phyloP scores from a whole-genome alignment of 2,888 invertebrate species.

The Branchipolynoe longqiensis region DNA sequence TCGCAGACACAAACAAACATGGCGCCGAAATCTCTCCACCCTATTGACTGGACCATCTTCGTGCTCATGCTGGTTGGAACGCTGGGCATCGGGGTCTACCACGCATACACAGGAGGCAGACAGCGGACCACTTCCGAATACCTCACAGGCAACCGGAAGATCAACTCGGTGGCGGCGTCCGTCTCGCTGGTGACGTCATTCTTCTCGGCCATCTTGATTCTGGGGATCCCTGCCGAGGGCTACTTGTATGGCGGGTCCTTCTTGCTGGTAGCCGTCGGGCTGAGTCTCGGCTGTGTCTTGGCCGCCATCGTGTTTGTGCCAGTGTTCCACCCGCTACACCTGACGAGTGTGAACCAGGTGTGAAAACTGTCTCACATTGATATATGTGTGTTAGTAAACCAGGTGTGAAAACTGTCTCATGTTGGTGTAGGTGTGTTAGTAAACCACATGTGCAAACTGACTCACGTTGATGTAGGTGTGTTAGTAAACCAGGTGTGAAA shows the following conservation, averaged over 20 bases:
- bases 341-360: slow-evolving; percentile 73
- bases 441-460: too few relatives aligned
- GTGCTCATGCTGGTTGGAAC: slow-evolving; percentile 5
- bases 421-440: too few relatives aligned
- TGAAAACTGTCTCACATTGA: too few relatives aligned
- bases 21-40: too few relatives aligned
- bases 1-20: too few relatives aligned
- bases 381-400: too few relatives aligned
- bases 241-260: slow-evolving; percentile 69
- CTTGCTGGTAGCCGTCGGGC: slow-evolving; percentile 62
- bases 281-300: slow-evolving; percentile 72
- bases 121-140: slow-evolving; percentile 33
- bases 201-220: slow-evolving; percentile 71
- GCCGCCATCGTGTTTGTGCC: slow-evolving; percentile 74
- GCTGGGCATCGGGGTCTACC: slow-evolving; percentile 39
- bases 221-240: slow-evolving; percentile 71
- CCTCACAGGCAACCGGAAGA: slow-evolving; percentile 6
- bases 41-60: slow-evolving; percentile 46
- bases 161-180: slow-evolving; percentile 70
- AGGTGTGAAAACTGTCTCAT: too few relatives aligned
- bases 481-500: too few relatives aligned
- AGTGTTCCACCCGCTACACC: slow-evolving; percentile 21
- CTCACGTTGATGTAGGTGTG: too few relatives aligned
- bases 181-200: slow-evolving; percentile 72
- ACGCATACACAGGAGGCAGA: slow-evolving; percentile 20